phyloP scores from a whole-genome alignment of 2,113 vertebrate species.

The Strigops habroptila region DNA sequence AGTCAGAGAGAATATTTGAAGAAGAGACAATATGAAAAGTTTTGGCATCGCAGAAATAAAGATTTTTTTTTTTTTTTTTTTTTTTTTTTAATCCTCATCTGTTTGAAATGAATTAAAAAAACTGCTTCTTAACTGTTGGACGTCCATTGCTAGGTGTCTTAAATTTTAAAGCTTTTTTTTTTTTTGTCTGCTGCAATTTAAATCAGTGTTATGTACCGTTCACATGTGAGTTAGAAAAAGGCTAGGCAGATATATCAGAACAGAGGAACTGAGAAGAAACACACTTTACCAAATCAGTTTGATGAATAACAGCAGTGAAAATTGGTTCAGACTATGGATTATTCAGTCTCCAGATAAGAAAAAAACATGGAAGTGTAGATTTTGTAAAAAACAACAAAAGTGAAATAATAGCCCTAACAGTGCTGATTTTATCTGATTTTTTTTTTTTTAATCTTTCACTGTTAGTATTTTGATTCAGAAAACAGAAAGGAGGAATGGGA shows the following conservation, averaged over 20 bases:
- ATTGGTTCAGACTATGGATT: not conserved
- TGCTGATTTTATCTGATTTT: not conserved
- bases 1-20: not conserved
- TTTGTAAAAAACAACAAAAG: not conserved
- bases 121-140: not conserved
- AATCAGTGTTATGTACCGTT: not conserved
- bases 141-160: not conserved
- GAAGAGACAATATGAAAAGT: not conserved
- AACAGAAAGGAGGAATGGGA: not conserved
- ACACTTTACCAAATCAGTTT: not conserved
- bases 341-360: not conserved
- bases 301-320: not conserved
- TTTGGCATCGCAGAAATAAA: not conserved
- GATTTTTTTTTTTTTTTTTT: not conserved
- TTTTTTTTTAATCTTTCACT: not conserved
- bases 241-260: not conserved
- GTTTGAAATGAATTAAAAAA: not conserved
- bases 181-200: not conserved
- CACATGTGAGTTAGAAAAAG: not conserved
- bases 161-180: not conserved
- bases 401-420: not conserved
- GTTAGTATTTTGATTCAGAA: not conserved
- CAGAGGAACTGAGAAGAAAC: not conserved
- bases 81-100: not conserved
- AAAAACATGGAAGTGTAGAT: not conserved